These are phyloP conservation scores for Cathartes aura DNA, from an alignment of 2,113 vertebrate species.

Conservation along the genomic window DNA sequence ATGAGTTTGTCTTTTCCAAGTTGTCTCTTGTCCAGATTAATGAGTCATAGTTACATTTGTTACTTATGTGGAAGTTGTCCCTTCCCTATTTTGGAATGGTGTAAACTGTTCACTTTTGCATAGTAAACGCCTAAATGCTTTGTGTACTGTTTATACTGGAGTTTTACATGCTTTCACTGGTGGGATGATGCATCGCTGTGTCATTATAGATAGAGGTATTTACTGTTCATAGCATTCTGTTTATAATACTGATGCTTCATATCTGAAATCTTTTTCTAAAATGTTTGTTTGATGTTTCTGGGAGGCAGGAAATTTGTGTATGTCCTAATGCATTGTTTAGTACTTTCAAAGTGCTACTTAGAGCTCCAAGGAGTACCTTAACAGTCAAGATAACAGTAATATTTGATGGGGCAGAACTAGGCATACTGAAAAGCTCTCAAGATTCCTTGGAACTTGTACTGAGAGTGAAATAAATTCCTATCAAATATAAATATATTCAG, in stretches of 20 bases:
- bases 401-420: background rate
- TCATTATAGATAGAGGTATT: background rate
- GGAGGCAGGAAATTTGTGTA: background rate
- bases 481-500: background rate
- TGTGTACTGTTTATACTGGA: background rate
- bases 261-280: background rate
- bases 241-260: background rate
- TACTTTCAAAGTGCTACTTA: background rate
- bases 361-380: background rate
- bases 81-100: background rate
- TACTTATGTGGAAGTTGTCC: background rate
- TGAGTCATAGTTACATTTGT: background rate
- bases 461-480: background rate
- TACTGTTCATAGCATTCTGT: background rate
- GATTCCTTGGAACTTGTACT: background rate
- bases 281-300: background rate
- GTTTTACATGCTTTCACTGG: background rate
- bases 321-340: background rate
- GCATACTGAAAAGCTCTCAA: background rate
- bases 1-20: background rate
- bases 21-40: constrained; percentile 4
- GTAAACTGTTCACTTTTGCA: background rate
- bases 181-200: background rate
- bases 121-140: background rate
- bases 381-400: background rate